Base-by-base conservation (phyloP, 2,888 invertebrate genomes). In the Dorcus parallelipipedus region DNA sequence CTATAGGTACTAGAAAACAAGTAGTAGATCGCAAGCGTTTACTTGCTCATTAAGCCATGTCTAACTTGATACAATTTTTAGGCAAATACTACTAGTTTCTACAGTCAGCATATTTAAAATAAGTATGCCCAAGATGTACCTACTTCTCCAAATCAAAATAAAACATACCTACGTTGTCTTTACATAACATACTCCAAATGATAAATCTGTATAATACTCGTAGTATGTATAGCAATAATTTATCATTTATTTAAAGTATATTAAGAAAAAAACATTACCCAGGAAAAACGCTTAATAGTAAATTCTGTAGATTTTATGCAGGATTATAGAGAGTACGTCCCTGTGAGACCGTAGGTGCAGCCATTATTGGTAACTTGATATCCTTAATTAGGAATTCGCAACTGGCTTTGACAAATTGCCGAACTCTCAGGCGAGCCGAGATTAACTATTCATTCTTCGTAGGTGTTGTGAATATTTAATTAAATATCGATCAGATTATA, bases 341-440 rank as follows among this genome's bases (percentile, higher is more conserved):
- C 39, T 49, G 49, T 14, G 26, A 47, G 41, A 45, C 45, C 49
- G 38, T 54, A 57, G 57, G 58, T 54, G 53, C 47, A 50, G 47
- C 56, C 50, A 56, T 64, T 64, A 66, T 67, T 58, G 64, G 63
- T 60, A 62, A 66, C 63, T 64, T 63, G 64, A 65, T 65, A 64
- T 60, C 62, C 62, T 62, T 66, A 66, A 67, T 64, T 64, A 66
- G 63, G 59, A 63, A 63, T 66, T 63, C 60, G 61, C 56, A 55
- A 61, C 60, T 61, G 63, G 61, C 65, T 66, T 66, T 66, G 65
- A 67, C 63, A 67, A 67, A 67, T 67, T 65, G 56, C 58, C 56
- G 55, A 63, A 63, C 60, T 59, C 63, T 60, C 59, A 62, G 23
- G 54, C 38, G 54, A 47, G 26, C 26, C 20, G 26, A 26, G 48